Conservation (phyloP, 2,888 invertebrate species). For the Stenchaetothrips biformis region DNA sequence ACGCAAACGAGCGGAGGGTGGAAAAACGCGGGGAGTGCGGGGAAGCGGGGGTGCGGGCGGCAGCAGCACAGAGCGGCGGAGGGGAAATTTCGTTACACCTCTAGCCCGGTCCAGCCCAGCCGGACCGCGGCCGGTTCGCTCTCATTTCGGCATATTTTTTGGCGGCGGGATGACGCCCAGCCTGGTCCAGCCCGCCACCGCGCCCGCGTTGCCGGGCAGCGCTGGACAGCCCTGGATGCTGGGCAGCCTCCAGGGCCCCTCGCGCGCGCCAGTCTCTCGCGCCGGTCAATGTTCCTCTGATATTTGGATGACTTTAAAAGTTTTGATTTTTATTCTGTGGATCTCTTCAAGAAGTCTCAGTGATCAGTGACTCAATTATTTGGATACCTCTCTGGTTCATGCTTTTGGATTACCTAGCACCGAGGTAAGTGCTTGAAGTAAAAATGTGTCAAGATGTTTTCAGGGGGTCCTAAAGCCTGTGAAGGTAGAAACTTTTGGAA, state of each 20-base stretch:
- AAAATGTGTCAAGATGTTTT: too few species aligned
- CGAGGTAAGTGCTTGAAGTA: too few species aligned
- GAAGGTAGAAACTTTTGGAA: too few species aligned
- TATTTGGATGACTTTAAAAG: neutral
- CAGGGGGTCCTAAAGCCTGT: too few species aligned
- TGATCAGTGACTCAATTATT: too few species aligned
- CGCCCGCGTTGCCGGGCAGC: neutral
- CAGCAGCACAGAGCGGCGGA: neutral
- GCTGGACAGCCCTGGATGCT: neutral
- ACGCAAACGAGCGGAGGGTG: neutral
- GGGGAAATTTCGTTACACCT: conserved; percentile 24
- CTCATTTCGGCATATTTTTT: conserved; percentile 12
- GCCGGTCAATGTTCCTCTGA: neutral
- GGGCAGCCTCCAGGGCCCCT: conserved; percentile 12
- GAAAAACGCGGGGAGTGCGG: neutral
- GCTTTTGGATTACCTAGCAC: too few species aligned
- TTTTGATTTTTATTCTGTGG: neutral
- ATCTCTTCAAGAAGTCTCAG: neutral
- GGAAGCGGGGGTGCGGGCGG: too few species aligned
- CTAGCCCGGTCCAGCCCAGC: neutral
- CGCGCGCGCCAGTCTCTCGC: conserved; percentile 15
- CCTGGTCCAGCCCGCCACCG: neutral
- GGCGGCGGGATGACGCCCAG: neutral
- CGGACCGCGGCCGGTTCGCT: neutral
- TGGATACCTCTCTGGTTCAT: too few species aligned